Conservation (phyloP, 2,888 invertebrate species). For the Trichacis sp. region DNA sequence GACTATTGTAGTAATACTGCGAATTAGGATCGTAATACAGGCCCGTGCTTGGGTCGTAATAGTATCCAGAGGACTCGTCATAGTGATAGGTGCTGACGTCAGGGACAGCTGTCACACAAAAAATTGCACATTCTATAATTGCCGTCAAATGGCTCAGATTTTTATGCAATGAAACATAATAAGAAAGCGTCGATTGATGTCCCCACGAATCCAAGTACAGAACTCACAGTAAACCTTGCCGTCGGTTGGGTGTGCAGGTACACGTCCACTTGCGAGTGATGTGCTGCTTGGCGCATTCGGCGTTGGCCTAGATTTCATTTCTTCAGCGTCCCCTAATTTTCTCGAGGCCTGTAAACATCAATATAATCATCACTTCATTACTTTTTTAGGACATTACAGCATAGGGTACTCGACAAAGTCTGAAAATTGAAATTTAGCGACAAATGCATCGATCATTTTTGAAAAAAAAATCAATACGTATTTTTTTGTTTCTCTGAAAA, state of each 20-base stretch:
- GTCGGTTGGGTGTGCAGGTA: slow-evolving; percentile 70
- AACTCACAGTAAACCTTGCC: slow-evolving; percentile 76
- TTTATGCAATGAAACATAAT: neutral
- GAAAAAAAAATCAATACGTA: too few species aligned
- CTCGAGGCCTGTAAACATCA: slow-evolving; percentile 69
- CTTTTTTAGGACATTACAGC: too few species aligned
- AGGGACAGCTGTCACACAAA: slow-evolving; percentile 74
- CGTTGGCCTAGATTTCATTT: slow-evolving; percentile 63
- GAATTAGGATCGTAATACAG: slow-evolving; percentile 97
- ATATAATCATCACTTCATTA: too few species aligned
- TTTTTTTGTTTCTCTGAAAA: too few species aligned
- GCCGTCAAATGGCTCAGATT: neutral
- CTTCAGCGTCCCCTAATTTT: slow-evolving; percentile 64
- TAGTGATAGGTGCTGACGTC: slow-evolving; percentile 93
- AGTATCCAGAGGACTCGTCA: slow-evolving; percentile 95
- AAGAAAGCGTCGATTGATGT: slow-evolving; percentile 3
- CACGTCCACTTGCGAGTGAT: slow-evolving; percentile 64
- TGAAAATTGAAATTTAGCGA: too few species aligned
- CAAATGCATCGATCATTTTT: too few species aligned
- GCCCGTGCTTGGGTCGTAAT: slow-evolving; percentile 92
- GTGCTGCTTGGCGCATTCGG: slow-evolving; percentile 67
- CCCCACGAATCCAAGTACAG: slow-evolving; percentile 7
- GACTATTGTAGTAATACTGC: slow-evolving; percentile 95
- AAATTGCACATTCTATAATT: slow-evolving; percentile 2
- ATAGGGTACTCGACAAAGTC: too few species aligned